These are phyloP conservation scores for Nephrotoma flavescens DNA, from an alignment of 2,888 invertebrate genomes.

Conservation along the genomic window DNA sequence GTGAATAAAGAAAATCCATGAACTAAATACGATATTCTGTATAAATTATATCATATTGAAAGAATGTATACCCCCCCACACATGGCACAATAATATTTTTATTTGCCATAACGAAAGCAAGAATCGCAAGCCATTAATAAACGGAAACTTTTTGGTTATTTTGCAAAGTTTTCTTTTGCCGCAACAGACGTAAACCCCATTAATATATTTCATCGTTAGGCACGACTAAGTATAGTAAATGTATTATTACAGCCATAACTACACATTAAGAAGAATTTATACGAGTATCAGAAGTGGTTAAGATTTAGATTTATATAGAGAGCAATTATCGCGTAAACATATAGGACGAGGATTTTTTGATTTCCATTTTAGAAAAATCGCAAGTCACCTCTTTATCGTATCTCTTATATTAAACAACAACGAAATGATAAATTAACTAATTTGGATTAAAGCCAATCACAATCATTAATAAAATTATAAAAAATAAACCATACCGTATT, in stretches of 20 bases:
- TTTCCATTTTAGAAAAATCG: not conserved
- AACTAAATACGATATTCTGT: not conserved
- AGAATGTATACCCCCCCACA: not conserved
- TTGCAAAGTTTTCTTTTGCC: not conserved
- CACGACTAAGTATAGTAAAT: not conserved
- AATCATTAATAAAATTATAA: not conserved
- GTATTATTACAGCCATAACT: not conserved
- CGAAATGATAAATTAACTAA: not conserved
- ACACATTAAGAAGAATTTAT: not conserved
- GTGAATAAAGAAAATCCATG: not conserved
- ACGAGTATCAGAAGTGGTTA: not conserved
- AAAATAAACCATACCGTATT: no score
- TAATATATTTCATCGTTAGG: not conserved
- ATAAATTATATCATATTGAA: not conserved
- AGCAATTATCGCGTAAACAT: not conserved
- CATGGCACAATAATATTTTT: not conserved
- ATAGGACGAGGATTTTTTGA: not conserved
- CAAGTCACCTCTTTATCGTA: not conserved
- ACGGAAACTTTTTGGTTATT: not conserved
- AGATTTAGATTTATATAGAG: not conserved
- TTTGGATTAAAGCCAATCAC: not conserved
- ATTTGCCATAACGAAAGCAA: not conserved
- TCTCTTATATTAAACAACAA: not conserved
- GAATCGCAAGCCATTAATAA: not conserved
- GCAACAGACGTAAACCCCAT: not conserved